Percentiles rank a stretch among this genome's conserved stretches.
phyloP scores from a whole-genome alignment of 2,797 vertebrate genomes.

The Sitta carolinensis region DNA sequence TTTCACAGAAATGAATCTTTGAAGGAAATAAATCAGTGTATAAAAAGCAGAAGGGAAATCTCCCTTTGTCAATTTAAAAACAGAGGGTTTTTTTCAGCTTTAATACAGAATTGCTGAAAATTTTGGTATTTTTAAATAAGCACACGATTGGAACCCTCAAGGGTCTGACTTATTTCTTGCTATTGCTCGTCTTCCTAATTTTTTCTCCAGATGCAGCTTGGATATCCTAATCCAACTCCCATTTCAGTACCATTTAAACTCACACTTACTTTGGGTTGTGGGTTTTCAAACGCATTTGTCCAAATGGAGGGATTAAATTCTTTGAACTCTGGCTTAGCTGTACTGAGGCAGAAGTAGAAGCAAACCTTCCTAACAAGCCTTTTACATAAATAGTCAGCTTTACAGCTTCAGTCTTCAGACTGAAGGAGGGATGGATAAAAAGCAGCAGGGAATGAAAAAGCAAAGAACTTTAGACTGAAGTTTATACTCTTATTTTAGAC shows the following conservation, averaged over 20 bases:
- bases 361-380: background rate
- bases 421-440: background rate
- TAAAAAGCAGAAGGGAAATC: background rate
- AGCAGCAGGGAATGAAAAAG: background rate
- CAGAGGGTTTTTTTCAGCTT: background rate
- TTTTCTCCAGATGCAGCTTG: background rate
- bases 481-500: background rate
- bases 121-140: background rate
- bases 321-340: background rate
- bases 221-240: background rate
- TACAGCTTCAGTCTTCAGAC: background rate
- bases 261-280: background rate
- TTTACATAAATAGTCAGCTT: conserved; percentile 1
- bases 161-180: background rate
- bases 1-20: background rate
- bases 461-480: background rate
- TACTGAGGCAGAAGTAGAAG: background rate
- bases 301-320: background rate
- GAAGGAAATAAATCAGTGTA: background rate
- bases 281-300: background rate
- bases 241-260: background rate
- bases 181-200: background rate
- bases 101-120: background rate
- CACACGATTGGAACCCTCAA: background rate
- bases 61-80: background rate